A percentile compares a stretch with the other conserved stretches of the same genome.
These are phyloP conservation scores for Lasioglossum oenotherae DNA, from an alignment of 2,888 invertebrate species.

Conservation along the genomic window DNA sequence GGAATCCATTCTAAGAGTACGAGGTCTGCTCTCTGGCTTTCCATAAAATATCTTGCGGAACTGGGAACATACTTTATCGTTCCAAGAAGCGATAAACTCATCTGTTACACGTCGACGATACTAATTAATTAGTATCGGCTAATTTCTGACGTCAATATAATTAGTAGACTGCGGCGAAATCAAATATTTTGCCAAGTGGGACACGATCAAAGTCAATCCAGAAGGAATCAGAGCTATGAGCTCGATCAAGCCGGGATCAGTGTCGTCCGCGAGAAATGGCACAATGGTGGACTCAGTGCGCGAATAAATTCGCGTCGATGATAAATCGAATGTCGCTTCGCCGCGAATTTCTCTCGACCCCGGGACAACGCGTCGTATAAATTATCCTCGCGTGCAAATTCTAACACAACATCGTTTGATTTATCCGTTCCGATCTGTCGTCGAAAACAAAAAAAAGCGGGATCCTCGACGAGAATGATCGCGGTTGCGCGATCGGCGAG, in stretches of 20 bases:
- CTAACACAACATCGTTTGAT: constrained; percentile 32
- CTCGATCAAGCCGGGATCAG: neutral
- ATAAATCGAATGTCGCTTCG: constrained; percentile 48
- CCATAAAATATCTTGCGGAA: neutral
- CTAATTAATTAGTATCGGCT: neutral
- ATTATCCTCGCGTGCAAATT: constrained; percentile 32
- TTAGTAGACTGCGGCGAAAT: no score
- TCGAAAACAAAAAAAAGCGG: neutral
- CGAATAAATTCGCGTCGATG: constrained; percentile 46
- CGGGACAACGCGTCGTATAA: constrained; percentile 21
- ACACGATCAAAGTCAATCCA: neutral
- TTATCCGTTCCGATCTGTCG: constrained; percentile 20
- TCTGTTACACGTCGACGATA: neutral
- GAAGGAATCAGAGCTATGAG: neutral
- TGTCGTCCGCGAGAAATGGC: constrained; percentile 13
- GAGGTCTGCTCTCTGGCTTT: neutral
- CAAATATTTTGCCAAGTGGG: no score
- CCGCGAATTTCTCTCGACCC: constrained; percentile 24
- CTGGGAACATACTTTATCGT: neutral
- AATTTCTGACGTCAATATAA: no score
- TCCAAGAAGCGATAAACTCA: neutral
- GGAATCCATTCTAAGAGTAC: neutral
- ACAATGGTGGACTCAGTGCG: neutral
- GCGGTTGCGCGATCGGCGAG: neutral
- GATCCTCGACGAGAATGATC: neutral